A percentile compares a stretch with the other conserved stretches of the same genome.
phyloP scores from a whole-genome alignment of 1,140 invertebrate genomes.

The Dolichoris vasculosae region DNA sequence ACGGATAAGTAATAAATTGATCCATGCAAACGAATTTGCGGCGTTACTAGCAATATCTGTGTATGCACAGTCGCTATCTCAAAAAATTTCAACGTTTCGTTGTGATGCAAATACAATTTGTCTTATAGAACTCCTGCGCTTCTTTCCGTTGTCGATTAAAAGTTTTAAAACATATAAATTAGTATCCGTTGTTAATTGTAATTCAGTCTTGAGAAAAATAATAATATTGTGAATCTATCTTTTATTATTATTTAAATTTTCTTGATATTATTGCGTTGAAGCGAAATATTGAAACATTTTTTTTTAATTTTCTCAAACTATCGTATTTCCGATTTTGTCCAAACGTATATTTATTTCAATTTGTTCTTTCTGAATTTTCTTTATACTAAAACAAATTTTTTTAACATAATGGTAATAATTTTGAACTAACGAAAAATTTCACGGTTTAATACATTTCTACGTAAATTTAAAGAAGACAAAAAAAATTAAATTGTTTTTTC shows the following conservation, averaged over 20 bases:
- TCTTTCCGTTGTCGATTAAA: background rate
- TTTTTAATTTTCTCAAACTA: background rate
- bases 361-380: background rate
- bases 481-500: slow-evolving; percentile 6
- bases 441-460: background rate
- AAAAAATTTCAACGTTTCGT: slow-evolving; percentile 36
- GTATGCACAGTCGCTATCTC: slow-evolving; percentile 8
- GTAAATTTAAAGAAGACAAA: background rate
- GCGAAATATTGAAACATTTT: background rate
- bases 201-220: slow-evolving; percentile 26
- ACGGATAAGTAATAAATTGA: background rate
- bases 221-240: background rate
- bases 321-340: background rate
- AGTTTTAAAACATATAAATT: background rate
- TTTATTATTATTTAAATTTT: slow-evolving; percentile 9
- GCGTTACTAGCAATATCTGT: too few species aligned
- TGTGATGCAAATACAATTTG: slow-evolving; percentile 31
- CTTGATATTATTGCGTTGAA: background rate
- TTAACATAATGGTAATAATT: background rate
- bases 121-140: slow-evolving; percentile 18
- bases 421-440: background rate
- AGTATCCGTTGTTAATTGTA: background rate
- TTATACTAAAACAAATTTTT: too few species aligned
- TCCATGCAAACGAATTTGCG: background rate
- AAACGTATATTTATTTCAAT: background rate